A percentile compares a stretch with the other conserved stretches of the same genome.
These are phyloP conservation scores for Cotesia typhae DNA, from an alignment of 1,140 invertebrate species.

Conservation along the genomic window DNA sequence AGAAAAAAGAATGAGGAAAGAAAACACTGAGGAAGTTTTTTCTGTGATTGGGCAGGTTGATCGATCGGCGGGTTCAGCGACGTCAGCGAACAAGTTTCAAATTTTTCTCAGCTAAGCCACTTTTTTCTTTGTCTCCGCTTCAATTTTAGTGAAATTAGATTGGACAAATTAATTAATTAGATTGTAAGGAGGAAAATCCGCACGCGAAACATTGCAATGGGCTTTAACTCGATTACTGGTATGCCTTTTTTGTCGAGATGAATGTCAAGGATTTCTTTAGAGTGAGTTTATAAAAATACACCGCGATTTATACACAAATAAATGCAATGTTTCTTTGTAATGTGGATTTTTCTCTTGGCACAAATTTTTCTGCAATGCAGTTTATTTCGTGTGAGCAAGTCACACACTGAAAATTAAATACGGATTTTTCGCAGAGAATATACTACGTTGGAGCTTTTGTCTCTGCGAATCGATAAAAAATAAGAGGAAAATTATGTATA, in stretches of 20 bases:
- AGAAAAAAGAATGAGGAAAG: no score
- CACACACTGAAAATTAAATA: background rate
- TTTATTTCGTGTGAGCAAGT: slow-evolving; percentile 1
- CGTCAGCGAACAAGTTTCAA: background rate
- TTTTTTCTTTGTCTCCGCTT: background rate
- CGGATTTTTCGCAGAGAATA: background rate
- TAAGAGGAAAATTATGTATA: slow-evolving; percentile 6
- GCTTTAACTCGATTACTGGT: background rate
- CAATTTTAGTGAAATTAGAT: background rate
- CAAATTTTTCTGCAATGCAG: slow-evolving; percentile 27
- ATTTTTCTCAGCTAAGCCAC: background rate
- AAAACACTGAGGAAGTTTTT: no score
- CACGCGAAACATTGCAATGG: background rate
- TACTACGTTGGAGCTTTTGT: background rate
- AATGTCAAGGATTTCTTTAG: no score
- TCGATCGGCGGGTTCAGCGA: no score
- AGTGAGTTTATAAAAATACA: background rate
- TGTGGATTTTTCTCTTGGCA: slow-evolving; percentile 10
- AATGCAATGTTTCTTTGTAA: background rate
- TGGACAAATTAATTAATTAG: slow-evolving; percentile 16
- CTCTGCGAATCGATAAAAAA: background rate
- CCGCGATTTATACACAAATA: background rate
- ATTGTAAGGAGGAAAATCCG: background rate
- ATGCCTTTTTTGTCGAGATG: background rate
- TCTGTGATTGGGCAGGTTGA: no score